phyloP scores from a whole-genome alignment of 2,888 invertebrate genomes.

The Caenorhabditis zanzibari region DNA sequence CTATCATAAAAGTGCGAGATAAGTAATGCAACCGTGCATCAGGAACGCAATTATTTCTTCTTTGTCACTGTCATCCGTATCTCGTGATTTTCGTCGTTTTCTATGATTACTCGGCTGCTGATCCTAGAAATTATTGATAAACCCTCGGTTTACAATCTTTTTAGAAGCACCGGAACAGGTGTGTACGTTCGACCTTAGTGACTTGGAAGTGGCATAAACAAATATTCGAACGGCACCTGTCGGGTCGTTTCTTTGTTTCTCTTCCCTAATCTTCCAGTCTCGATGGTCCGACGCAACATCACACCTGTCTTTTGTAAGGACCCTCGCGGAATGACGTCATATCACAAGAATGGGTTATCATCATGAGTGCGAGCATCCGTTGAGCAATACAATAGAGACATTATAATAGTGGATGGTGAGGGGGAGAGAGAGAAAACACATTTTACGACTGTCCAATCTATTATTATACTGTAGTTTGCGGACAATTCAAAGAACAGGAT shows the following conservation, averaged over 20 bases:
- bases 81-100: neutral
- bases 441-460: slow-evolving; percentile 15
- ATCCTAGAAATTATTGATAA: slow-evolving; percentile 24
- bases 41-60: too few relatives aligned
- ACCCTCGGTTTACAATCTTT: slow-evolving; percentile 16
- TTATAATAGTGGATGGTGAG: slow-evolving; percentile 24
- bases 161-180: neutral
- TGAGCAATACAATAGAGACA: neutral
- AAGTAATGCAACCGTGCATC: slow-evolving; percentile 26
- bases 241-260: neutral
- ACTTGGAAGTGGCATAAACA: slow-evolving; percentile 14
- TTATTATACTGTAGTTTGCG: slow-evolving; percentile 30
- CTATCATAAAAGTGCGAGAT: slow-evolving; percentile 44
- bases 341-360: slow-evolving; percentile 31
- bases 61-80: too few relatives aligned
- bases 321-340: slow-evolving; percentile 34
- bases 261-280: neutral
- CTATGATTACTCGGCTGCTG: neutral
- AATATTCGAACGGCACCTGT: slow-evolving; percentile 17
- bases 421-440: neutral
- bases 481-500: neutral
- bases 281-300: neutral
- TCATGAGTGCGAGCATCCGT: slow-evolving; percentile 42
- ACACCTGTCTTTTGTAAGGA: slow-evolving; percentile 17
- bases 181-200: neutral